A percentile compares a stretch with the other conserved stretches of the same genome.
Conservation (phyloP, 2,888 invertebrate species). For the Dasypolia templi region DNA sequence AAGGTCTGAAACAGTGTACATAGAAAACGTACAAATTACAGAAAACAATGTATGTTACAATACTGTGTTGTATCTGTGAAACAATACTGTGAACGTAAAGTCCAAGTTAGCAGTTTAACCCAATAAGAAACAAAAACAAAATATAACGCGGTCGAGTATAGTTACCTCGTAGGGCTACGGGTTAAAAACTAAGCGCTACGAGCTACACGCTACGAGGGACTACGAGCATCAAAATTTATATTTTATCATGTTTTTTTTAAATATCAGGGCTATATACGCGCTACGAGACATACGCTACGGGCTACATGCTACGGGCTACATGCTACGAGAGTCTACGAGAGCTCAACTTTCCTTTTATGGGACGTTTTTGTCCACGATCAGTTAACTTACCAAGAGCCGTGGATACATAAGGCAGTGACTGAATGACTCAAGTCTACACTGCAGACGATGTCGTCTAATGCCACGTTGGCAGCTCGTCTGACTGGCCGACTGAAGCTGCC, state of each 20-base stretch:
- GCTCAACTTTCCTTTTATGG: neutral
- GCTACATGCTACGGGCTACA: neutral
- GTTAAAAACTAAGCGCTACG: slow-evolving; percentile 9
- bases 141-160: neutral
- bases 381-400: slow-evolving; percentile 78
- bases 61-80: neutral
- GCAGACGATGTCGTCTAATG: slow-evolving; percentile 93
- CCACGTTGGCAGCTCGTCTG: slow-evolving; percentile 93
- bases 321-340: neutral
- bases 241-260: neutral
- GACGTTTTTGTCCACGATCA: neutral
- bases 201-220: neutral
- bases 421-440: slow-evolving; percentile 91
- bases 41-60: too few species aligned
- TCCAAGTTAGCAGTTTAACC: neutral
- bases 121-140: neutral
- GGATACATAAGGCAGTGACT: slow-evolving; percentile 87
- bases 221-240: neutral
- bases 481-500: slow-evolving; percentile 94
- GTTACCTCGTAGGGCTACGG: neutral
- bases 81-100: neutral
- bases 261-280: neutral
- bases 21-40: neutral
- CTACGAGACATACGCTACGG: neutral
- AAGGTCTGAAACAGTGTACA: neutral